Evolutionary conservation across 1,140 invertebrate species (phyloP).

Genomic region (Caerostris darwini): DNA sequence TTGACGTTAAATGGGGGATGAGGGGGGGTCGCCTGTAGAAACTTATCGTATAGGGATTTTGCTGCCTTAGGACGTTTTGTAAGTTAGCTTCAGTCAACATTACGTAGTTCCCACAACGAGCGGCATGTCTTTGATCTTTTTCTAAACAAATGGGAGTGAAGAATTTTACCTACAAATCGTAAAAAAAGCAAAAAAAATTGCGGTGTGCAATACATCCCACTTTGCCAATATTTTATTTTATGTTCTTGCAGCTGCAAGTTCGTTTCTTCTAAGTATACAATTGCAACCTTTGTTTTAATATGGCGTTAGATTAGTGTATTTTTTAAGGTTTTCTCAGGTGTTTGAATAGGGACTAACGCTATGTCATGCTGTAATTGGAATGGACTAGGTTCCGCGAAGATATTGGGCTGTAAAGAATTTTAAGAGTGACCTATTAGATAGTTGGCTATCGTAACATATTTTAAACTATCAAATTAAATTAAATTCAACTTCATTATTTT

Average conservation of each 20-base stretch:
- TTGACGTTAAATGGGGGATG: not conserved
- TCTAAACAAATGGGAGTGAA: slow-evolving; percentile 26
- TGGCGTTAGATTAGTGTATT: not conserved
- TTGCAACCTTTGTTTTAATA: not conserved
- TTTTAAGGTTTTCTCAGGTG: not conserved
- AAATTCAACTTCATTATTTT: no score
- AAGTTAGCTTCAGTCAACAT: slow-evolving; percentile 37
- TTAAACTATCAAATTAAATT: no score
- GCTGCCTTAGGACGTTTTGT: slow-evolving; percentile 2
- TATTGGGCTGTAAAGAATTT: not conserved
- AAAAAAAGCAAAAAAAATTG: not conserved
- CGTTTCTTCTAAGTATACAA: not conserved
- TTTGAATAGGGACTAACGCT: not conserved
- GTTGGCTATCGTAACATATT: not conserved
- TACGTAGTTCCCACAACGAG: not conserved
- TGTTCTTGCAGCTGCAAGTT: slow-evolving; percentile 1
- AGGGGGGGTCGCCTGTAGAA: not conserved
- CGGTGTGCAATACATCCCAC: slow-evolving; percentile 43
- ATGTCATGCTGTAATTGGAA: not conserved
- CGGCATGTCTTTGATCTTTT: slow-evolving; percentile 18
- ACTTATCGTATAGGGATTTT: not conserved
- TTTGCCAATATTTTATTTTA: slow-evolving; percentile 59
- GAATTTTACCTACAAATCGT: slow-evolving; percentile 50
- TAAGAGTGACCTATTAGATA: not conserved
- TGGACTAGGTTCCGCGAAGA: not conserved